phyloP scores from a whole-genome alignment of 2,888 invertebrate species.

The Sinohyriopsis cumingii region DNA sequence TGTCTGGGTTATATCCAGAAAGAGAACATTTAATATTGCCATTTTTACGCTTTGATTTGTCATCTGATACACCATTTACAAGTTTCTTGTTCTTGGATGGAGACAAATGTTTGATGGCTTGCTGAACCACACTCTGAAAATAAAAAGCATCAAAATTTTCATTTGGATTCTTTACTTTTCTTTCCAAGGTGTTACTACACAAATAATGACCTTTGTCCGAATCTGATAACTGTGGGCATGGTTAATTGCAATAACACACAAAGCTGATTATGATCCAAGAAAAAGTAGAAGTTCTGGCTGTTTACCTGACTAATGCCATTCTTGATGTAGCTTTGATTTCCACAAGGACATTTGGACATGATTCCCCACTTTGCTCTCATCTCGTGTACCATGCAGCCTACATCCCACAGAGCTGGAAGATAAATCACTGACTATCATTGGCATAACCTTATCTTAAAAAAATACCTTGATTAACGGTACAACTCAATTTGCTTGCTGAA shows the following conservation, averaged over 20 bases:
- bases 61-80: slow-evolving; percentile 67
- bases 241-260: neutral
- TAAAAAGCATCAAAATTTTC: slow-evolving; percentile 5
- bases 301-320: slow-evolving; percentile 63
- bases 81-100: slow-evolving; percentile 51
- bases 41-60: slow-evolving; percentile 46
- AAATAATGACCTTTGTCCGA: neutral
- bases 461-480: too few relatives aligned
- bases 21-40: slow-evolving; percentile 47
- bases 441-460: too few relatives aligned
- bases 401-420: slow-evolving; percentile 69
- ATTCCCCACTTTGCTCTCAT: slow-evolving; percentile 86
- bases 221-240: neutral
- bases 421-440: slow-evolving; percentile 3
- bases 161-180: neutral
- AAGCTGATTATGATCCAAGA: neutral
- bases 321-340: slow-evolving; percentile 49
- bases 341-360: slow-evolving; percentile 82
- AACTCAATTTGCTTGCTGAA: too few relatives aligned
- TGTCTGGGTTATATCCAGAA: slow-evolving; percentile 51
- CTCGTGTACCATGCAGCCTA: slow-evolving; percentile 81
- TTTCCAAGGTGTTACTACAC: neutral
- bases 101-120: slow-evolving; percentile 59
- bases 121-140: slow-evolving; percentile 51
- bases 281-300: neutral